Percentiles rank a stretch among this genome's conserved stretches.
Evolutionary conservation across 2,888 invertebrate genomes (phyloP).

Genomic region (Adelphocoris suturalis): DNA sequence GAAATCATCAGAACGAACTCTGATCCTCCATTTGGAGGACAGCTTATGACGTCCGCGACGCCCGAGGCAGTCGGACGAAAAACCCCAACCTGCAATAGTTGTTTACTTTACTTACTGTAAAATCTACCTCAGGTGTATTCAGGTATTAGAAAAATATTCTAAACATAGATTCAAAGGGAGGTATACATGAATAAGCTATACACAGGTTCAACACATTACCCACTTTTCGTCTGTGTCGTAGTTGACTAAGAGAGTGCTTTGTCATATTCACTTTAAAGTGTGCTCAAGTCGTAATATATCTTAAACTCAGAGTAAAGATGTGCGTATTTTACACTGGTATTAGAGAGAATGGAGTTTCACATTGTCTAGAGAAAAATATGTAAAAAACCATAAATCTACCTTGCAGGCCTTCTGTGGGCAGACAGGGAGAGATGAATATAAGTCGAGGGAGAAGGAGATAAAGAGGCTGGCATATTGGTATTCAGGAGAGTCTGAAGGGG

Average conservation of each 20-base stretch:
- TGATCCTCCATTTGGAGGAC: too few relatives aligned
- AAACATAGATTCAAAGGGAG: too few relatives aligned
- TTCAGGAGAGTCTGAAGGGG: slow-evolving; percentile 66
- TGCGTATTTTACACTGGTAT: slow-evolving; percentile 34
- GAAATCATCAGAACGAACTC: too few relatives aligned
- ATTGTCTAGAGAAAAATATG: slow-evolving; percentile 61
- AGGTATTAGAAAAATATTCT: too few relatives aligned
- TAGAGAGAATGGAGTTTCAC: slow-evolving; percentile 56
- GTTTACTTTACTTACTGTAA: too few relatives aligned
- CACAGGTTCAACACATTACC: too few relatives aligned
- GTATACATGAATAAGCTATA: too few relatives aligned
- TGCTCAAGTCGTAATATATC: neutral
- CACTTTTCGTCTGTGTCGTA: too few relatives aligned
- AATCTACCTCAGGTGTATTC: too few relatives aligned
- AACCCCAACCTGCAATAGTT: too few relatives aligned
- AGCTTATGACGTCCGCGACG: too few relatives aligned
- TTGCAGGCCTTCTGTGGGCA: slow-evolving; percentile 41
- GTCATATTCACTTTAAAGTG: neutral
- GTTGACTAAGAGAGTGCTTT: neutral
- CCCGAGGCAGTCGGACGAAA: too few relatives aligned
- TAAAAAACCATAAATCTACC: slow-evolving; percentile 67
- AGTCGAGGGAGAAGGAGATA: slow-evolving; percentile 64
- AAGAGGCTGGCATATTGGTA: slow-evolving; percentile 70
- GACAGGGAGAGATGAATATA: slow-evolving; percentile 68
- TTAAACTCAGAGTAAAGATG: neutral